phyloP scores from a whole-genome alignment of 2,797 vertebrate species.

The Eupleurogrammus muticus region DNA sequence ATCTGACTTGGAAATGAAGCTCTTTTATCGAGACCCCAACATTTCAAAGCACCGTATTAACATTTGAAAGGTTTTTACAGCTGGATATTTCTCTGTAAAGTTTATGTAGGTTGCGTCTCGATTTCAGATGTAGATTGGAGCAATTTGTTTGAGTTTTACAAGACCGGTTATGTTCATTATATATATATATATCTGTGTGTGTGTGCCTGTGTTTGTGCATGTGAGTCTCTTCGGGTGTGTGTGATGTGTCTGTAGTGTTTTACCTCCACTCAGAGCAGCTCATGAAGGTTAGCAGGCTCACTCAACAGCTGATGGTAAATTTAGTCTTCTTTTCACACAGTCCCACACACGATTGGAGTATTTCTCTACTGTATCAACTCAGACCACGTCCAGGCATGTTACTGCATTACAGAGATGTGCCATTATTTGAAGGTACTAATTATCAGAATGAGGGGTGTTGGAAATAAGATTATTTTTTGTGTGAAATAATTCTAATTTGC shows the following conservation, averaged over 20 bases:
- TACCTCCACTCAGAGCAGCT: constrained; percentile 68
- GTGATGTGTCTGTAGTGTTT: constrained; percentile 44
- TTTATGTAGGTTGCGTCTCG: constrained; percentile 27
- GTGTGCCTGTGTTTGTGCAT: constrained; percentile 2
- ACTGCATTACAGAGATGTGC: constrained; percentile 16
- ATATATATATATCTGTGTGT: neutral
- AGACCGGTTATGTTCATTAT: neutral
- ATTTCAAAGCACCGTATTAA: constrained; percentile 25
- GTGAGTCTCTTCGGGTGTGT: constrained; percentile 25
- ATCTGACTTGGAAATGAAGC: constrained; percentile 1
- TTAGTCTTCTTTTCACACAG: constrained; percentile 70
- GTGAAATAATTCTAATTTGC: neutral
- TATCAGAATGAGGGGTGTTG: constrained; percentile 17
- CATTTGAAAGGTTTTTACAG: constrained; percentile 38
- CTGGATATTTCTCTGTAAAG: constrained; percentile 4
- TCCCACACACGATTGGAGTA: constrained; percentile 64
- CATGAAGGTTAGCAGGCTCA: constrained; percentile 71
- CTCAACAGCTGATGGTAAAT: constrained; percentile 73
- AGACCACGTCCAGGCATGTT: constrained; percentile 33
- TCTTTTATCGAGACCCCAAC: constrained; percentile 30
- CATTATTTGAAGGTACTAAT: constrained; percentile 44
- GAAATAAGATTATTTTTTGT: neutral
- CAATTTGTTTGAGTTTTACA: constrained; percentile 32
- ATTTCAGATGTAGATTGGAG: constrained; percentile 47
- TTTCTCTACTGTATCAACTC: constrained; percentile 46